phyloP scores from a whole-genome alignment of 2,888 invertebrate genomes.

The Diachrysia chrysitis region DNA sequence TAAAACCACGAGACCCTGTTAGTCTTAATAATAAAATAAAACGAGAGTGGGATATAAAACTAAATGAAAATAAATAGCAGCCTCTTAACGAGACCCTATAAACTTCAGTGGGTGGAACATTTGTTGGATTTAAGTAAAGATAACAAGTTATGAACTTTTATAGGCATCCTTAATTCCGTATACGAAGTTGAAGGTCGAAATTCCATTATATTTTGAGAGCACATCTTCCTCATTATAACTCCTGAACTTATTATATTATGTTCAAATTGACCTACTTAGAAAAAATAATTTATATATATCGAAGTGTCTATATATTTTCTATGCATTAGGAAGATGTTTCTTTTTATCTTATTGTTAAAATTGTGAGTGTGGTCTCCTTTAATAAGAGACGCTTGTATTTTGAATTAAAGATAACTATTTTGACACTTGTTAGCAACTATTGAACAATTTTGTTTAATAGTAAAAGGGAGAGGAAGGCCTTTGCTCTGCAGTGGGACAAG shows the following conservation, averaged over 20 bases:
- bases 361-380: too few relatives aligned
- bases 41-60: neutral
- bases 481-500: too few relatives aligned
- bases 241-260: neutral
- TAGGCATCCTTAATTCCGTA: conserved; percentile 7
- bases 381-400: too few relatives aligned
- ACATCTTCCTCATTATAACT: neutral
- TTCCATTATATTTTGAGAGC: neutral
- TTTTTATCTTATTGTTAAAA: too few relatives aligned
- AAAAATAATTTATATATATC: too few relatives aligned
- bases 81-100: neutral
- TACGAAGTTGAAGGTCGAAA: conserved; percentile 3
- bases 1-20: too few relatives aligned
- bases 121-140: neutral
- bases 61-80: conserved; percentile 8
- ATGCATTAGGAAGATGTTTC: too few relatives aligned
- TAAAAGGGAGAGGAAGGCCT: too few relatives aligned
- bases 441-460: too few relatives aligned
- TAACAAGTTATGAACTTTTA: conserved; percentile 11
- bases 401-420: too few relatives aligned
- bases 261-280: neutral
- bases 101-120: neutral
- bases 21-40: neutral
- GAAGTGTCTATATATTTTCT: too few relatives aligned
- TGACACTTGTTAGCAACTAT: too few relatives aligned